These are phyloP conservation scores for Pristionchus fissidentatus DNA, from an alignment of 2,888 invertebrate genomes.

Conservation along the genomic window DNA sequence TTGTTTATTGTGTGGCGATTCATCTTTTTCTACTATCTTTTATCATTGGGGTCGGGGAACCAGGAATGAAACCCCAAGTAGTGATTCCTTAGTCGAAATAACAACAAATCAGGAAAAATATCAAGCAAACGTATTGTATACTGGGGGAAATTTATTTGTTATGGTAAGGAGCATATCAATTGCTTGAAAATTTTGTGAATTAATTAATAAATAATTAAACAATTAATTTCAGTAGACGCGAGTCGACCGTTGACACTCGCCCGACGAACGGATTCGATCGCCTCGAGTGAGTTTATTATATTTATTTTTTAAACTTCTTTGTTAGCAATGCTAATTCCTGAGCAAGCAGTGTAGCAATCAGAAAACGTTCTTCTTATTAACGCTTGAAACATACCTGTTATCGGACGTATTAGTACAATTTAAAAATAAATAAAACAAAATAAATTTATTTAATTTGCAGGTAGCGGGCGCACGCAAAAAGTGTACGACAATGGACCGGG, in stretches of 20 bases:
- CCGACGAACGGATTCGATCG: constrained; percentile 17
- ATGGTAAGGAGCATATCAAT: neutral
- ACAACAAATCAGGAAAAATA: too few species aligned
- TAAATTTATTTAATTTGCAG: neutral
- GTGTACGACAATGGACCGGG: constrained; percentile 57
- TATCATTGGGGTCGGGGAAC: too few species aligned
- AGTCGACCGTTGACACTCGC: constrained; percentile 41
- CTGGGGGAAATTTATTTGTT: too few species aligned
- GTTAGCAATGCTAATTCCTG: too few species aligned
- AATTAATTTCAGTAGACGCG: constrained; percentile 31
- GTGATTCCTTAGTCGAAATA: too few species aligned
- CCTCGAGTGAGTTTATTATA: neutral
- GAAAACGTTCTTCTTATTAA: too few species aligned
- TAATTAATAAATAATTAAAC: neutral
- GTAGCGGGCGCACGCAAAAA: constrained; percentile 43
- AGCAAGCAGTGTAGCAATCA: too few species aligned
- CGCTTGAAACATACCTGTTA: neutral
- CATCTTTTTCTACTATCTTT: too few species aligned
- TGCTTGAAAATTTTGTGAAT: neutral
- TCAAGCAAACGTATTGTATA: too few species aligned
- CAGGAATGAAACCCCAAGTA: too few species aligned
- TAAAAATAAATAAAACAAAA: neutral
- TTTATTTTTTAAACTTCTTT: neutral
- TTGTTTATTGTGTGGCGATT: too few species aligned
- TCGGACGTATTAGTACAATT: neutral